These are phyloP conservation scores for Thymelicus sylvestris DNA, from an alignment of 2,888 invertebrate species.

Conservation along the genomic window DNA sequence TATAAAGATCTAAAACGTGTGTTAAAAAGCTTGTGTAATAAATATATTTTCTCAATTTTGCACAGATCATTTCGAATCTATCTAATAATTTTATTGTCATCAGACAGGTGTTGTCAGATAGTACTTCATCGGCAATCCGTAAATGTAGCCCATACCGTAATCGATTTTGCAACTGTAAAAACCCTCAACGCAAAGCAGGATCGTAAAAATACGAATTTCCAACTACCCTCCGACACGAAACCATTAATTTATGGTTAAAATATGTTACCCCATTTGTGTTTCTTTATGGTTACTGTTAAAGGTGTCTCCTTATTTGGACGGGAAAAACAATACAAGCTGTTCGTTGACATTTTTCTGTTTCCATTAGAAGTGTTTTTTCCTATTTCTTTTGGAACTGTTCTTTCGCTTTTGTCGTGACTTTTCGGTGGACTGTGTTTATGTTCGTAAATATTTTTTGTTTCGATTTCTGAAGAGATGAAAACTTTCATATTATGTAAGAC, in stretches of 20 bases:
- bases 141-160: slow-evolving; percentile 2
- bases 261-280: slow-evolving; percentile 37
- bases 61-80: too few species aligned
- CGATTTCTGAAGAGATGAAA: slow-evolving; percentile 5
- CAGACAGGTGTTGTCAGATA: not conserved
- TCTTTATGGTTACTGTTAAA: slow-evolving; percentile 22
- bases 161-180: slow-evolving; percentile 23
- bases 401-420: slow-evolving; percentile 16
- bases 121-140: not conserved
- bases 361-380: slow-evolving; percentile 7
- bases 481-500: not conserved
- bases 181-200: slow-evolving; percentile 23
- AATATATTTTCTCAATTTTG: too few species aligned
- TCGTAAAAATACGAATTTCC: slow-evolving; percentile 44
- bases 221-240: slow-evolving; percentile 43
- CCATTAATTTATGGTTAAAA: slow-evolving; percentile 43
- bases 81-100: too few species aligned
- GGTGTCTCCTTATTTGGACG: slow-evolving; percentile 27
- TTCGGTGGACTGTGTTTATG: slow-evolving; percentile 8
- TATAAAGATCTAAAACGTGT: too few species aligned
- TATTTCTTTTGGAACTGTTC: not conserved
- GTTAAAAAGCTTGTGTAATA: too few species aligned
- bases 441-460: slow-evolving; percentile 25
- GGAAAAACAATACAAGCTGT: slow-evolving; percentile 18
- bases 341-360: slow-evolving; percentile 24